Base-by-base conservation (phyloP, 2,888 invertebrate genomes). In the Drosophila quinaria region DNA sequence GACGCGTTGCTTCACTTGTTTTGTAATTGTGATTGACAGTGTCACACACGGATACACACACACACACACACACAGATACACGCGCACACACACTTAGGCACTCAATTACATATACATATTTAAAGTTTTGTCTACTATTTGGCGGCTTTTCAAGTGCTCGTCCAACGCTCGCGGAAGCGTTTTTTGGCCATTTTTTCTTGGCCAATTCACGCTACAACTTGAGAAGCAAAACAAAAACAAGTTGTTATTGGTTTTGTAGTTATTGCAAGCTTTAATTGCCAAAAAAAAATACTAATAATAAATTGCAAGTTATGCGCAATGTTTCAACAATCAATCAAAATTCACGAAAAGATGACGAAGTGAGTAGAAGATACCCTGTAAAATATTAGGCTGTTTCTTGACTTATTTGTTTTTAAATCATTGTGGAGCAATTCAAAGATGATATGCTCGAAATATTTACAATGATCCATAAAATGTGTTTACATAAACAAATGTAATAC, bases 161-260 rank as follows among this genome's bases (percentile, higher is more conserved):
- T 77, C 50, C 73, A 70, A 52, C 31, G 77, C 62, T 76, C 61
- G 74, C 76, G 76, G 78, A 76, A 76, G 76, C 59, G 31, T 60
- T 75, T 60, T 74, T 47, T 50, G 50, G 13, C 50, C 41, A 44
- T 50, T 31, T 49, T 55, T 33, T 70, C 55, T 51, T 69, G 64
- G 59, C 49, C 75, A 61, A 46, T 58, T 50, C 39, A 25, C 37
- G 51, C 35, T n/a, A 46, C 11, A 39, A 64, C 42, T 69, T 63
- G 47, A 47, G 50, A 55, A 56, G 37, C 54, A 35, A 49, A 47
- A 58, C 37, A 58, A 49, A 17, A 47, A 49, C 29, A 47, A 31
- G 33, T 50, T 64, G 50, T 58, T 58, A 15, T 51, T 65, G 25
- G 52, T 65, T 39, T 60, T 71, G 68, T 64, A 47, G 54, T 54